Percentiles rank a stretch among this genome's conserved stretches.
Conservation (phyloP, 2,113 vertebrate species). For the Rhynchopsitta pachyrhyncha region DNA sequence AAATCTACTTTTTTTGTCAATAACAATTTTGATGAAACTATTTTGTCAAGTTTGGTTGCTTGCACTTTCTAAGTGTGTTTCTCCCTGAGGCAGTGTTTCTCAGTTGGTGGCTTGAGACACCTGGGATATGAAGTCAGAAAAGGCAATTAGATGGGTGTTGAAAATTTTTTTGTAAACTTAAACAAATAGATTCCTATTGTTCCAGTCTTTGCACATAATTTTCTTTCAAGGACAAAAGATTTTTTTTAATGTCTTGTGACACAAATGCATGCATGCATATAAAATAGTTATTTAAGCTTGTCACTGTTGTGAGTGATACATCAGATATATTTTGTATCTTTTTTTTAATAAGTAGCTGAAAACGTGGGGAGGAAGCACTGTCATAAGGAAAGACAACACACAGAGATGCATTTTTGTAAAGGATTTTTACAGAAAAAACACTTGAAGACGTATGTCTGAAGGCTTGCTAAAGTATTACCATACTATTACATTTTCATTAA, state of each 20-base stretch:
- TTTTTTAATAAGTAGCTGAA: not conserved
- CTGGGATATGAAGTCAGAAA: not conserved
- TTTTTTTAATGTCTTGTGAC: not conserved
- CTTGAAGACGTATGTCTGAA: not conserved
- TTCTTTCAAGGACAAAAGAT: not conserved
- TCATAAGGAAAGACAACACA: not conserved
- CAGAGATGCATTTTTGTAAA: not conserved
- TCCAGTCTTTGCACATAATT: not conserved
- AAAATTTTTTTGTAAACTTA: constrained; percentile 10
- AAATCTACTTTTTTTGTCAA: not conserved
- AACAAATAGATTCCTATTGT: not conserved
- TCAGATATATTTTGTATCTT: not conserved
- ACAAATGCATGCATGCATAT: not conserved
- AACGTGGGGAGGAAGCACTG: not conserved
- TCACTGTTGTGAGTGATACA: not conserved
- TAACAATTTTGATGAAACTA: not conserved
- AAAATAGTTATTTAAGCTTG: not conserved
- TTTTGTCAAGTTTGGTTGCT: not conserved
- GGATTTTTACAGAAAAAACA: not conserved
- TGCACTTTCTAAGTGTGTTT: not conserved
- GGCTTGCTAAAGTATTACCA: not conserved
- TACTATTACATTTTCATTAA: not conserved
- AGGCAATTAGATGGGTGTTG: constrained; percentile 3
- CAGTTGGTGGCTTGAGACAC: not conserved
- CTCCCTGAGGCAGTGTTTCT: not conserved